Conservation (phyloP, 1,140 invertebrate species). For the Drosophila ogumai region DNA sequence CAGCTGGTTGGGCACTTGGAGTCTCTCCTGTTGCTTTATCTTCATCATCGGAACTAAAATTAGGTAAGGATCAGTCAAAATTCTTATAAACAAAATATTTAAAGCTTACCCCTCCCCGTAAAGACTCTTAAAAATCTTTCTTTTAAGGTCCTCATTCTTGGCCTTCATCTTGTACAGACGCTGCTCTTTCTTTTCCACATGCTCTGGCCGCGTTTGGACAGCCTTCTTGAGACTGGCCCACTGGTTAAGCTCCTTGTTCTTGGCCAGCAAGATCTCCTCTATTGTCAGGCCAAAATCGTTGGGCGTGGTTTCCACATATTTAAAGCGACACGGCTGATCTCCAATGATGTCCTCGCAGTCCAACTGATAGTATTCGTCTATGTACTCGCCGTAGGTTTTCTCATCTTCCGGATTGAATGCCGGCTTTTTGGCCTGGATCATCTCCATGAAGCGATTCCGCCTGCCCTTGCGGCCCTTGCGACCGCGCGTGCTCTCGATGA, state of each 20-base stretch:
- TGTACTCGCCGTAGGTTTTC: constrained; percentile 93
- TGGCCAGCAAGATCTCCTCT: constrained; percentile 94
- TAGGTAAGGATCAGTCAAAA: fast-evolving
- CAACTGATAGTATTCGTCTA: constrained; percentile 97
- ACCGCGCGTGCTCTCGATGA: constrained; percentile 87
- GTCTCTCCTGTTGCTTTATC: constrained; percentile 33
- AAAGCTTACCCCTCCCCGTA: constrained; percentile 86
- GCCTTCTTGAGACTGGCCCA: constrained; percentile 98
- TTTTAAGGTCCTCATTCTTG: constrained; percentile 90
- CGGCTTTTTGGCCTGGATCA: constrained; percentile 90
- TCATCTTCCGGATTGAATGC: constrained; percentile 92
- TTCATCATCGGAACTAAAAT: constrained; percentile 84
- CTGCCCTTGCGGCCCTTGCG: constrained; percentile 87
- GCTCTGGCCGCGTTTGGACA: constrained; percentile 90
- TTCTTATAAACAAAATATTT: not conserved
- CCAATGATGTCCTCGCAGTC: constrained; percentile 98
- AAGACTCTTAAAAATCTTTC: constrained; percentile 93
- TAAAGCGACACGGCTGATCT: constrained; percentile 95
- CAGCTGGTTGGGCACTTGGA: not conserved
- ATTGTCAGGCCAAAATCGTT: constrained; percentile 96
- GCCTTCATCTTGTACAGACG: constrained; percentile 91
- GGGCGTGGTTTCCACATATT: constrained; percentile 94
- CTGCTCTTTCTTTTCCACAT: constrained; percentile 93
- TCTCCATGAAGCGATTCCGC: constrained; percentile 90
- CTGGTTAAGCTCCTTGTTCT: constrained; percentile 96